These are phyloP conservation scores for Spondyliosoma cantharus DNA, from an alignment of 2,797 vertebrate genomes.

Conservation along the genomic window DNA sequence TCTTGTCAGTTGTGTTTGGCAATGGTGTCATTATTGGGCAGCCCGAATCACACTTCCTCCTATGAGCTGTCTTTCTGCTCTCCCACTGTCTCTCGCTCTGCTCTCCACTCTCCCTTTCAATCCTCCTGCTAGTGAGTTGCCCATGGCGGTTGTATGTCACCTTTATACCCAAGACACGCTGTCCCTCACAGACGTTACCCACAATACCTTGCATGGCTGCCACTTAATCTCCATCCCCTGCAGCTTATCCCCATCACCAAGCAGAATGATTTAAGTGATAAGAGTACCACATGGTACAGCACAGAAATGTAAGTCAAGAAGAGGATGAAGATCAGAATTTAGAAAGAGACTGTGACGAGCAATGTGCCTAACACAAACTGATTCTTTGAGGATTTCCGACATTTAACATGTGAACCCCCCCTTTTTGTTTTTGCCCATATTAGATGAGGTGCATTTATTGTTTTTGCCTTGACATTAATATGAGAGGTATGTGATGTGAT, in stretches of 20 bases:
- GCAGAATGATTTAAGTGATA: constrained; percentile 53
- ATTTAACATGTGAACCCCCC: neutral
- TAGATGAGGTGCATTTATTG: neutral
- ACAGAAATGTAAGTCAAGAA: constrained; percentile 17
- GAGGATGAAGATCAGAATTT: constrained; percentile 22
- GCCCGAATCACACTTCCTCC: constrained; percentile 79
- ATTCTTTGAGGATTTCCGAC: constrained; percentile 4
- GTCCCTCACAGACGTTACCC: constrained; percentile 81
- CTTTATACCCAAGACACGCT: constrained; percentile 76
- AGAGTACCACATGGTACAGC: constrained; percentile 29
- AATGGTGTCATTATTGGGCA: constrained; percentile 81
- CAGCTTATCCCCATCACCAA: constrained; percentile 67
- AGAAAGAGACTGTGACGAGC: neutral
- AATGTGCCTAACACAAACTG: neutral
- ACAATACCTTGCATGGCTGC: constrained; percentile 76
- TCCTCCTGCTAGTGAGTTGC: constrained; percentile 66
- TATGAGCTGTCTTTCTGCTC: constrained; percentile 78
- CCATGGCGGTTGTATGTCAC: constrained; percentile 76
- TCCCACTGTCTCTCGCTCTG: constrained; percentile 61
- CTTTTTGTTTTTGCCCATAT: neutral
- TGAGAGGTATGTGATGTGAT: neutral
- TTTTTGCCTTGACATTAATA: neutral
- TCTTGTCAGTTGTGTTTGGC: constrained; percentile 83
- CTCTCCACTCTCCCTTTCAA: constrained; percentile 47
- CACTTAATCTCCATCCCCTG: constrained; percentile 69